Evolutionary conservation across 1,140 invertebrate genomes (phyloP), one percentile per base, ranked within the genome.

Genomic region (Dufourea novaeangliae): DNA sequence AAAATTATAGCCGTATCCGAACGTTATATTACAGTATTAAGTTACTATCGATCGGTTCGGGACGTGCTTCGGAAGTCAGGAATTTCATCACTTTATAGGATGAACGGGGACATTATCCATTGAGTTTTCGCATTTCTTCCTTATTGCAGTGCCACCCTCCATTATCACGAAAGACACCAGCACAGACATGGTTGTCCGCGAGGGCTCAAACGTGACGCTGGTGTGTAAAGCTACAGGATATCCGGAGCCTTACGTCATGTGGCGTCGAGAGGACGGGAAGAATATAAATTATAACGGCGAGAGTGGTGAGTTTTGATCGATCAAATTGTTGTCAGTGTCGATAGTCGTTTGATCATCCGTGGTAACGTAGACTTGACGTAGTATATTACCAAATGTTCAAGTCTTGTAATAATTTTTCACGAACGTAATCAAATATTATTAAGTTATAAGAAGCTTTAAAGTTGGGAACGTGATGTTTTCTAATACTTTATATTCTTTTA

Each of bases 171-270:
- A 96, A 82, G 96, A 97, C 92, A 97, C 97, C 27, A 97, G 96
- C 87, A 95, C 96, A 14, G 97, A 98, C 88, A 96, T 98, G 93
- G 96, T 98, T 29, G 97, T 98, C 2, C 93, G 97, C 25, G 97
- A 98, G 93, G 96, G 96, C 4, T 95, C 95, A 14, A 98, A 98
- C 89, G 96, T 98, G 27, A 97, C 96, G 20, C 93, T 98, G 90
- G 95, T 95, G 56, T 98, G 97, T 90, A 96, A 96, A 88, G 97
- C 97, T n/a, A 94, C 94, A 20, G 97, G 97, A 64, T 97, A 97
- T 91, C 97, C 97, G 0, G 96, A 97, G 78, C 97, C 97, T 61
- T 97, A 97, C 87, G 95, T 98, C 79, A 97, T 97, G 95, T 98
- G 97, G 97, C 93, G 97, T 56, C 93, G 97, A 54, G 97, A 98